phyloP scores from a whole-genome alignment of 2,888 invertebrate species.

The Anthophora plumipes region DNA sequence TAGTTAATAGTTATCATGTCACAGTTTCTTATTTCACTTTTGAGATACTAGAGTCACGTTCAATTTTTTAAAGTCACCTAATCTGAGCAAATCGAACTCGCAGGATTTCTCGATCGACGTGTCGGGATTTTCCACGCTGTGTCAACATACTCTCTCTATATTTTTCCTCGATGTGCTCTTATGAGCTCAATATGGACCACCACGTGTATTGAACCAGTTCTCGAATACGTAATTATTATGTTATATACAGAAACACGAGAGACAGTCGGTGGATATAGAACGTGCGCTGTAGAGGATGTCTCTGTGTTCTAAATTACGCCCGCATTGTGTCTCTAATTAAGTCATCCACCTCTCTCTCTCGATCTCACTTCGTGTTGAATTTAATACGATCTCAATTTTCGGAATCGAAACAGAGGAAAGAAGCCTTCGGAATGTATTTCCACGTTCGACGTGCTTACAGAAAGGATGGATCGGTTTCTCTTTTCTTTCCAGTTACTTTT shows the following conservation, averaged over 20 bases:
- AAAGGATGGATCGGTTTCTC: not conserved
- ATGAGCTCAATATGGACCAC: too few relatives aligned
- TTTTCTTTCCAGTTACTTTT: not conserved
- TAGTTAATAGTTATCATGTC: too few relatives aligned
- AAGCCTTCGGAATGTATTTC: not conserved
- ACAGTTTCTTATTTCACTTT: too few relatives aligned
- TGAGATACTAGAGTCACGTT: too few relatives aligned
- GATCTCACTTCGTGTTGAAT: not conserved
- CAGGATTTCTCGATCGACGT: too few relatives aligned
- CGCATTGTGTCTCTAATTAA: slow-evolving; percentile 2
- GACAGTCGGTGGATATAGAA: not conserved
- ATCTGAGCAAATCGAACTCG: too few relatives aligned
- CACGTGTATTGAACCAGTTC: not conserved
- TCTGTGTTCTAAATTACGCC: not conserved
- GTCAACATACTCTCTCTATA: too few relatives aligned
- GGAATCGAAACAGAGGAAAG: too few relatives aligned
- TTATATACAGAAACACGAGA: not conserved
- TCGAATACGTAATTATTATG: not conserved
- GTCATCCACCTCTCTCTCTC: not conserved
- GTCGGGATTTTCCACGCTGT: too few relatives aligned
- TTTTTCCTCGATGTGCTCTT: too few relatives aligned
- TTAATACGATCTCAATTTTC: not conserved
- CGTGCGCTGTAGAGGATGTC: not conserved
- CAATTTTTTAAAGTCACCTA: too few relatives aligned
- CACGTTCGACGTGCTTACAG: not conserved